Evolutionary conservation across 2,888 invertebrate species (phyloP).

Genomic region (Physocephala rufipes): DNA sequence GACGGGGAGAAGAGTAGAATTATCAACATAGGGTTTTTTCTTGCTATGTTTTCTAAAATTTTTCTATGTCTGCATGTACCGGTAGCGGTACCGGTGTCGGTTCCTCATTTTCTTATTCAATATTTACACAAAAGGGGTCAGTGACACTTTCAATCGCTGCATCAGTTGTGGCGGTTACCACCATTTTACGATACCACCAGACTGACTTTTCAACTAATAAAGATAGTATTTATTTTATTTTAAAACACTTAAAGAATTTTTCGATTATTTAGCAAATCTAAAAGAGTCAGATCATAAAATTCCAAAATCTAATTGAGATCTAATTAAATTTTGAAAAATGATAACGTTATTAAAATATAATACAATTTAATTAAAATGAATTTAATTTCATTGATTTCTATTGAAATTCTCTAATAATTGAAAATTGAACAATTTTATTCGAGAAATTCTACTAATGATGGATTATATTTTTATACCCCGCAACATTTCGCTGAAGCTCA

Average conservation of each 20-base stretch:
- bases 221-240: not conserved
- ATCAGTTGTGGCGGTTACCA: slow-evolving; percentile 1
- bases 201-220: too few species aligned
- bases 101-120: slow-evolving; percentile 45
- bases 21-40: not conserved
- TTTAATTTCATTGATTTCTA: too few species aligned
- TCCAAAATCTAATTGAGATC: too few species aligned
- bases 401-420: too few species aligned
- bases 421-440: too few species aligned
- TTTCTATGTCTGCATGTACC: too few species aligned
- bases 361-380: not conserved
- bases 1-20: not conserved
- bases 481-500: too few species aligned
- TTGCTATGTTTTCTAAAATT: not conserved
- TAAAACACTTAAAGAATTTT: not conserved
- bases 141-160: slow-evolving; percentile 52
- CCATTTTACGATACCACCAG: not conserved
- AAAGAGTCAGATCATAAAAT: too few species aligned
- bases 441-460: too few species aligned
- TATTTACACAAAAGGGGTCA: slow-evolving; percentile 65
- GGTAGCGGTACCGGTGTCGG: not conserved
- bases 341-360: too few species aligned
- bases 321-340: too few species aligned
- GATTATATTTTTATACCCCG: too few species aligned
- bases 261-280: not conserved